Conservation (phyloP, 2,888 invertebrate genomes). For the Leistus spinibarbis region DNA sequence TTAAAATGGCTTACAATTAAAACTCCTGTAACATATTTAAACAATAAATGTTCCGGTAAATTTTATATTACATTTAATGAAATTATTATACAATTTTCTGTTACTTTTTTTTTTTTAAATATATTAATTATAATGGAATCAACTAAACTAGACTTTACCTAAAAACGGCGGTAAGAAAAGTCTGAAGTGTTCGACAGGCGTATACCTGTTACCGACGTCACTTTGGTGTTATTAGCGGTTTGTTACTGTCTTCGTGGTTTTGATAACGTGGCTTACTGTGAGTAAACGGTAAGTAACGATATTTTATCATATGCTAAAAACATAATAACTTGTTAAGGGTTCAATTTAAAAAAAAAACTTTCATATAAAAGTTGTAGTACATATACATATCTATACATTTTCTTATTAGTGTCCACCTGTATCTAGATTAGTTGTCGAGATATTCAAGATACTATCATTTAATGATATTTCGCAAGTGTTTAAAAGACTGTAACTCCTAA, state of each 20-base stretch:
- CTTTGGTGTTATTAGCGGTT: constrained; percentile 55
- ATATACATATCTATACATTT: too few species aligned
- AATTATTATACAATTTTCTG: neutral
- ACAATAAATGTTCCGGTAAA: neutral
- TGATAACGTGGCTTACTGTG: constrained; percentile 97
- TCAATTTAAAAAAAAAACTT: neutral
- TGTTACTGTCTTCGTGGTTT: constrained; percentile 61
- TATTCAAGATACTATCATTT: too few species aligned
- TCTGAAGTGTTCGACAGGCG: too few species aligned
- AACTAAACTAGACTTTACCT: neutral
- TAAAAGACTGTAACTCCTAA: too few species aligned
- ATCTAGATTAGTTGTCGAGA: too few species aligned
- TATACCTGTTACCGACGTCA: constrained; percentile 55
- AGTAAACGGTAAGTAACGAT: constrained; percentile 98
- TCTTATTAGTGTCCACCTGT: too few species aligned
- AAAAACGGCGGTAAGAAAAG: neutral
- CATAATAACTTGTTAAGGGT: neutral
- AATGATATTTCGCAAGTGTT: too few species aligned
- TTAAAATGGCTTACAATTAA: neutral
- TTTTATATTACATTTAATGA: neutral
- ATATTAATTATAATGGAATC: neutral
- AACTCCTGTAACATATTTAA: too few species aligned
- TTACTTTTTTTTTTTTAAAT: neutral
- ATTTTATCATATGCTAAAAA: constrained; percentile 98
- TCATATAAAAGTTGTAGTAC: constrained; percentile 46